A percentile compares a stretch with the other conserved stretches of the same genome.
Evolutionary conservation across 2,113 vertebrate species (phyloP).

Genomic region (Amia ocellicauda): DNA sequence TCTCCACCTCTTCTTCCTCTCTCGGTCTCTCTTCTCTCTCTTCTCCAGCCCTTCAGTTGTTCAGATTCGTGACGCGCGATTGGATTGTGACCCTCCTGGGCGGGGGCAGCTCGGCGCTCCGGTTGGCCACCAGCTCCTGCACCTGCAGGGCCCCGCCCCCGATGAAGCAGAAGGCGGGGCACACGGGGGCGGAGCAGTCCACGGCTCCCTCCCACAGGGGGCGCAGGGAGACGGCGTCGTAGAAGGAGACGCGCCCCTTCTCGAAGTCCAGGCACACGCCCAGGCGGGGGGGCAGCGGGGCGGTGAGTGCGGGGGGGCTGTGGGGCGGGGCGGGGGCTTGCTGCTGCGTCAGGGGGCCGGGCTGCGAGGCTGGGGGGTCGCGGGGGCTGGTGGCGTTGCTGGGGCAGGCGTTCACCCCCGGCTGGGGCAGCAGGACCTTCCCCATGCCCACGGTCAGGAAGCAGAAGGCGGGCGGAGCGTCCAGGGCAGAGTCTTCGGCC

Average conservation of each 20-base stretch:
- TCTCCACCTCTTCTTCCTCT: slow-evolving; percentile 41
- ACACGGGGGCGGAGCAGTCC: slow-evolving; percentile 88
- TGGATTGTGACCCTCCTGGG: slow-evolving; percentile 83
- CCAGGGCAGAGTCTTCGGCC: slow-evolving; percentile 81
- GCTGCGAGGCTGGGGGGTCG: slow-evolving; percentile 46
- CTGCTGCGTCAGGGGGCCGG: slow-evolving; percentile 29
- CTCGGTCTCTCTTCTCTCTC: slow-evolving; percentile 47
- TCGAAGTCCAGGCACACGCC: slow-evolving; percentile 95
- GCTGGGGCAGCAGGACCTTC: slow-evolving; percentile 84
- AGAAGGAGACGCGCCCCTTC: slow-evolving; percentile 81
- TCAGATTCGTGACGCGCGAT: slow-evolving; percentile 48
- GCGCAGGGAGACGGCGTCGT: slow-evolving; percentile 86
- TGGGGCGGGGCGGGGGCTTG: slow-evolving; percentile 28
- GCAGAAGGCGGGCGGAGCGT: slow-evolving; percentile 78
- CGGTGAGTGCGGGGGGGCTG: slow-evolving; percentile 71
- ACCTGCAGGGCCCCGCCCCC: slow-evolving; percentile 90
- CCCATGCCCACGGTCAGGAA: slow-evolving; percentile 97
- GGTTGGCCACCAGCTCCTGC: slow-evolving; percentile 86
- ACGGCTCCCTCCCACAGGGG: slow-evolving; percentile 83
- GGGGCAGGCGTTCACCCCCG: slow-evolving; percentile 61
- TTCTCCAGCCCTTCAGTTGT: slow-evolving; percentile 46
- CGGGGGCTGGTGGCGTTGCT: slow-evolving; percentile 46
- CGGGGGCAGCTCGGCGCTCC: slow-evolving; percentile 60
- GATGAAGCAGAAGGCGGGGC: slow-evolving; percentile 93
- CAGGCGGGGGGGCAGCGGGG: slow-evolving; percentile 83